Evolutionary conservation across 2,113 vertebrate genomes (phyloP).

Genomic region (Heterochromis multidens): DNA sequence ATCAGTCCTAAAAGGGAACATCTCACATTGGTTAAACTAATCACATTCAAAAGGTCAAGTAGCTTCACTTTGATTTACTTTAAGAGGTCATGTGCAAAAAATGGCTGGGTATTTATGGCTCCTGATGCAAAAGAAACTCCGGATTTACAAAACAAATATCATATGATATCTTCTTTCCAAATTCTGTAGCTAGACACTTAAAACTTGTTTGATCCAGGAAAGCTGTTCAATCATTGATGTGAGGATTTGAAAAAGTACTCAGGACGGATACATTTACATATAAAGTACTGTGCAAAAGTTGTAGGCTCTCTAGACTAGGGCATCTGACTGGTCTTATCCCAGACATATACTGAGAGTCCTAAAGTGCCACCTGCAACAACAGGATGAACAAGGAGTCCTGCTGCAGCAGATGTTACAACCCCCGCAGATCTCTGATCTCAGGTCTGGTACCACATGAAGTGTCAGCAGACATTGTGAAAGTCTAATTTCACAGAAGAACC

Average conservation of each 20-base stretch:
- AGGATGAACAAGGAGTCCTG: not conserved
- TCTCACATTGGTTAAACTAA: not conserved
- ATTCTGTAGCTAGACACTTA: not conserved
- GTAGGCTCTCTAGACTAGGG: not conserved
- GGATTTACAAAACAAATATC: not conserved
- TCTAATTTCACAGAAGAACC: not conserved
- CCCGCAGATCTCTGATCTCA: not conserved
- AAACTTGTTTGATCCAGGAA: not conserved
- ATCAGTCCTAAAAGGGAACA: not conserved
- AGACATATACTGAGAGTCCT: not conserved
- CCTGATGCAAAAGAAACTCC: not conserved
- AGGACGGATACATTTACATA: not conserved
- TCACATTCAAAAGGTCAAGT: not conserved
- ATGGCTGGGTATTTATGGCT: not conserved
- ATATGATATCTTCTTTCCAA: not conserved
- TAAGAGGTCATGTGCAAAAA: not conserved
- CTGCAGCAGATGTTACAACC: not conserved
- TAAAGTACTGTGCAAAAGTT: not conserved
- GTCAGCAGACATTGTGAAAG: rapidly evolving
- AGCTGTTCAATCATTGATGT: not conserved
- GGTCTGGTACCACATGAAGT: not conserved
- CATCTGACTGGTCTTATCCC: not conserved
- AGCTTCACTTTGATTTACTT: not conserved
- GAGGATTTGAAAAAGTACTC: not conserved
- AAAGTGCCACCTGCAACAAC: not conserved